These are phyloP conservation scores for Xyliphius kryptos DNA, from an alignment of 2,113 vertebrate species.

Conservation along the genomic window DNA sequence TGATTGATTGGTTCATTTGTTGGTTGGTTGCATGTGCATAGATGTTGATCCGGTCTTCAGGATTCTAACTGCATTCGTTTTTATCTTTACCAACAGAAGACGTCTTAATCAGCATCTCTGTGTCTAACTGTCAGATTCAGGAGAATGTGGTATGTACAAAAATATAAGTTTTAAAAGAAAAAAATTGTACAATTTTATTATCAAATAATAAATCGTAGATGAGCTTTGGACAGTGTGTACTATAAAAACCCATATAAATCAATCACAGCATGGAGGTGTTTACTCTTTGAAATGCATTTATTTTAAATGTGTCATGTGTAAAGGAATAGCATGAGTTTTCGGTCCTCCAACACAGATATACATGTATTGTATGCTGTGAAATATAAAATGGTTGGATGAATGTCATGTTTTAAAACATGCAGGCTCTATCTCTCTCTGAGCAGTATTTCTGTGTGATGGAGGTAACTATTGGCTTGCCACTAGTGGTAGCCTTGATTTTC, in stretches of 20 bases:
- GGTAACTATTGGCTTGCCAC: slow-evolving; percentile 27
- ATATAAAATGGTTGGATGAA: slow-evolving; percentile 9
- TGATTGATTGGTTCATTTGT: no score
- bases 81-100: slow-evolving; percentile 71
- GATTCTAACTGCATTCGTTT: neutral
- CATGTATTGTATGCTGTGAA: neutral
- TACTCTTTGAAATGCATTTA: no score
- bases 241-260: neutral
- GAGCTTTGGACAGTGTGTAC: no score
- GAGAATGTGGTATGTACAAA: no score
- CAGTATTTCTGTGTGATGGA: slow-evolving; percentile 12
- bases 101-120: slow-evolving; percentile 90
- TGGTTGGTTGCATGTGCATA: no score
- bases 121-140: slow-evolving; percentile 93
- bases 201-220: no score
- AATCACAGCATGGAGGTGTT: slow-evolving; percentile 8
- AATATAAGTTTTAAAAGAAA: no score
- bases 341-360: neutral
- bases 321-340: slow-evolving; percentile 1
- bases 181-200: no score
- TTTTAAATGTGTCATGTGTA: slow-evolving; percentile 7
- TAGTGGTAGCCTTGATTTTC: slow-evolving; percentile 50
- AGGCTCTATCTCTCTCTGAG: neutral
- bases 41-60: neutral
- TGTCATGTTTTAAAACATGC: slow-evolving; percentile 14